Evolutionary conservation across 2,113 vertebrate species (phyloP).

Genomic region (Myotis yumanensis): DNA sequence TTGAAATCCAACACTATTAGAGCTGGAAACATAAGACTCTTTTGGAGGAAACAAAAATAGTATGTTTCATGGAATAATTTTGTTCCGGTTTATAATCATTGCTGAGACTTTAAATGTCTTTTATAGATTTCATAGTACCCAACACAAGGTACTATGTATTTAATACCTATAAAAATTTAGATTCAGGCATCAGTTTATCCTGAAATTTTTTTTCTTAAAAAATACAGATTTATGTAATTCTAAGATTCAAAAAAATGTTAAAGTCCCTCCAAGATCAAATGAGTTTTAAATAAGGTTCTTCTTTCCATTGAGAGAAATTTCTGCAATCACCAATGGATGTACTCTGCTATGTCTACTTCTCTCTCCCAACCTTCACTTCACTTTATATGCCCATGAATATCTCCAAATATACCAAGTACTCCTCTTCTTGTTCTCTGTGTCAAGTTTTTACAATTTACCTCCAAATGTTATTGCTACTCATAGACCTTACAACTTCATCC

Average conservation of each 20-base stretch:
- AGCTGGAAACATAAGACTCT: neutral
- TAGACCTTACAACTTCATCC: neutral
- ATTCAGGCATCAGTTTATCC: neutral
- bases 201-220: neutral
- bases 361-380: neutral
- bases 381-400: neutral
- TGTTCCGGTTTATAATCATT: conserved; percentile 9
- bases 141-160: neutral
- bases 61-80: neutral
- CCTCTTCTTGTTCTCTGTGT: neutral
- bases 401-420: neutral
- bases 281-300: conserved; percentile 1
- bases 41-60: conserved; percentile 13
- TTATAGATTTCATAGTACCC: neutral
- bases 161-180: conserved; percentile 21
- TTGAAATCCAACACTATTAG: neutral
- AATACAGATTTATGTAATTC: neutral
- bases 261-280: neutral
- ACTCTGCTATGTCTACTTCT: neutral
- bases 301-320: neutral
- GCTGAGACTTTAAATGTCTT: neutral
- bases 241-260: neutral
- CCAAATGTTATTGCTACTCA: neutral
- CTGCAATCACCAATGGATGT: neutral
- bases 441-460: neutral